phyloP scores from a whole-genome alignment of 2,888 invertebrate genomes.

The Notodonta dromedarius region DNA sequence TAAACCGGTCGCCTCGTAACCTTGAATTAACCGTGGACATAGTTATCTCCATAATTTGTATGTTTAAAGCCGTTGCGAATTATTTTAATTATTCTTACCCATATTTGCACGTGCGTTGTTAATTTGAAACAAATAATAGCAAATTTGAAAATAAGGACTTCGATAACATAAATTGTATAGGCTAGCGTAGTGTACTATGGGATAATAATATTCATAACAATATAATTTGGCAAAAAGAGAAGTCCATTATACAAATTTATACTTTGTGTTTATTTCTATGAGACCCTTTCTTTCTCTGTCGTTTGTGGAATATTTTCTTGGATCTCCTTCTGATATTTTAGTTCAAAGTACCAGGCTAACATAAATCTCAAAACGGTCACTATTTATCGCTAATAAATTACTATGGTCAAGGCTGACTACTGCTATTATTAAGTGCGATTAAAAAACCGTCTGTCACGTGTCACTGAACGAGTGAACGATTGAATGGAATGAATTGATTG shows the following conservation, averaged over 20 bases:
- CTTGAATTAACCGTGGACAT: conserved; percentile 5
- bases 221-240: too few relatives aligned
- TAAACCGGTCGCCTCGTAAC: not conserved
- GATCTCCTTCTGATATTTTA: not conserved
- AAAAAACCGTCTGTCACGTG: conserved; percentile 38
- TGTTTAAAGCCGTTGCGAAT: conserved; percentile 2
- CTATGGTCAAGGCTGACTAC: conserved; percentile 31
- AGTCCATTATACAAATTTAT: too few relatives aligned
- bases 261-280: too few relatives aligned
- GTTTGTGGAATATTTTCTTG: not conserved
- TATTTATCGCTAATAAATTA: conserved; percentile 14
- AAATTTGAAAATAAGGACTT: not conserved
- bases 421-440: conserved; percentile 28
- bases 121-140: not conserved
- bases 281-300: too few relatives aligned
- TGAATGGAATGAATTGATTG: conserved; percentile 32
- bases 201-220: too few relatives aligned
- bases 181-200: too few relatives aligned
- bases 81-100: conserved; percentile 3
- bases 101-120: conserved; percentile 4
- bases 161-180: not conserved
- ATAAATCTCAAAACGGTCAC: conserved; percentile 17
- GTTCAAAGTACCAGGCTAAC: conserved; percentile 28
- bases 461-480: conserved; percentile 18
- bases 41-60: not conserved